A percentile compares a stretch with the other conserved stretches of the same genome.
phyloP scores from a whole-genome alignment of 2,888 invertebrate species.

The Xestia ashworthii region DNA sequence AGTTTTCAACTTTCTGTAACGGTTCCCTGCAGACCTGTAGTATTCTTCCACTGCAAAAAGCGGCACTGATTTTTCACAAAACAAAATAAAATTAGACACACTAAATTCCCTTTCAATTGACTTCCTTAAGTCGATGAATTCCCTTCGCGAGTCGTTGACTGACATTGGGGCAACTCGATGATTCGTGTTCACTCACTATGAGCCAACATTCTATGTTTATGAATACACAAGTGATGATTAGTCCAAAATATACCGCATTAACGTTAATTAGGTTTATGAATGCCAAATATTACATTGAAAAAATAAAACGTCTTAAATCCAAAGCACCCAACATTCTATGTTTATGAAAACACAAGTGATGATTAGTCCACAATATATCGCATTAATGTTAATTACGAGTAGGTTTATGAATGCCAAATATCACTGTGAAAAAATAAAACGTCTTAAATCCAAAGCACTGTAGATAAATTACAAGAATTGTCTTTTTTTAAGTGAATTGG shows the following conservation, averaged over 20 bases:
- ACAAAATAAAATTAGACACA: constrained; percentile 35
- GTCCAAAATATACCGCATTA: constrained; percentile 1
- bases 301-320: no score
- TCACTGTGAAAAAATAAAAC: not conserved
- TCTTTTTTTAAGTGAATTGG: not conserved
- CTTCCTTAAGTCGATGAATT: constrained; percentile 84
- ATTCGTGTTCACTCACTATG: constrained; percentile 55
- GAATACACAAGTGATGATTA: constrained; percentile 35
- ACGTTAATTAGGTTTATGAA: not conserved
- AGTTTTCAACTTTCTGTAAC: not conserved
- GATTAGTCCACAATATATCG: constrained; percentile 13
- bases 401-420: not conserved
- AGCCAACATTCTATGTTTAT: constrained; percentile 42
- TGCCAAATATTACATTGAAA: not conserved
- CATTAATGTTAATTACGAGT: not conserved
- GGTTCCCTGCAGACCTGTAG: not conserved
- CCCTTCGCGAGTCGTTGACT: constrained; percentile 71
- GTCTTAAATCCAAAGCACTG: not conserved
- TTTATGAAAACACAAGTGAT: constrained; percentile 30
- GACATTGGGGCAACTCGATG: constrained; percentile 58
- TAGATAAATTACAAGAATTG: not conserved
- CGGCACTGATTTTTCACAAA: not conserved
- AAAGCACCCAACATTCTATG: constrained; percentile 48
- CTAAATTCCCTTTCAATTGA: constrained; percentile 86
- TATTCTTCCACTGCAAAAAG: not conserved